Percentiles rank a stretch among this genome's conserved stretches.
Evolutionary conservation across 2,113 vertebrate genomes (phyloP).

Genomic region (Triplophysa dalaica): DNA sequence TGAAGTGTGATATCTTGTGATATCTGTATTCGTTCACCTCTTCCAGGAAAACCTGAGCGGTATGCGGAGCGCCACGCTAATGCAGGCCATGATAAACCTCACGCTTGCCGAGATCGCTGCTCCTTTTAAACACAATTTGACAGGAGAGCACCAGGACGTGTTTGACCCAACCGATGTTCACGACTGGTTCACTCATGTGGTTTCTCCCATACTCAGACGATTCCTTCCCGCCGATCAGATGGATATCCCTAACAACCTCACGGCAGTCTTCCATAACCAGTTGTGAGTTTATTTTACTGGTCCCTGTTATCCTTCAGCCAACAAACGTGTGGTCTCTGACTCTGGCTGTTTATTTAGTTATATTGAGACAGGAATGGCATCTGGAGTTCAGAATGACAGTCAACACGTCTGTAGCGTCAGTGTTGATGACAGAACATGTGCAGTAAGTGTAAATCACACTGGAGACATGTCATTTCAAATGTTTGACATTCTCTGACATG

Average conservation of each 20-base stretch:
- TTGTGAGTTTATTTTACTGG: constrained; percentile 65
- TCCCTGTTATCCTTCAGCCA: not conserved
- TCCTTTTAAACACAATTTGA: constrained; percentile 49
- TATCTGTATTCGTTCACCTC: not conserved
- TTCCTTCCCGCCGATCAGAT: constrained; percentile 44
- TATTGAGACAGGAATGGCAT: constrained; percentile 18
- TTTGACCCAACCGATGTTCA: constrained; percentile 64
- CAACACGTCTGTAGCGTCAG: constrained; percentile 41
- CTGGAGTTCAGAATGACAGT: not conserved
- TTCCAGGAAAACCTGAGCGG: constrained; percentile 63
- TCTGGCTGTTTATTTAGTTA: not conserved
- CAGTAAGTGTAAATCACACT: constrained; percentile 34
- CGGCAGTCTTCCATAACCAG: constrained; percentile 65
- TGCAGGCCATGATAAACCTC: constrained; percentile 73
- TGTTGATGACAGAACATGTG: constrained; percentile 42
- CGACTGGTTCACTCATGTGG: constrained; percentile 69
- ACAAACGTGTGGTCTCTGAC: not conserved
- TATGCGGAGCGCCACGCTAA: constrained; percentile 64
- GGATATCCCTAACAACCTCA: constrained; percentile 60
- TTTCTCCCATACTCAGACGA: constrained; percentile 66
- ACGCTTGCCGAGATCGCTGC: constrained; percentile 70
- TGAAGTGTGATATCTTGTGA: not conserved
- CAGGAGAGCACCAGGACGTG: rapidly evolving
- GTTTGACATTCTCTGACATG: not conserved
- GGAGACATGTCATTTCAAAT: not conserved